These are phyloP conservation scores for Ceratothoa steindachneri DNA, from an alignment of 2,888 invertebrate genomes.

Conservation along the genomic window DNA sequence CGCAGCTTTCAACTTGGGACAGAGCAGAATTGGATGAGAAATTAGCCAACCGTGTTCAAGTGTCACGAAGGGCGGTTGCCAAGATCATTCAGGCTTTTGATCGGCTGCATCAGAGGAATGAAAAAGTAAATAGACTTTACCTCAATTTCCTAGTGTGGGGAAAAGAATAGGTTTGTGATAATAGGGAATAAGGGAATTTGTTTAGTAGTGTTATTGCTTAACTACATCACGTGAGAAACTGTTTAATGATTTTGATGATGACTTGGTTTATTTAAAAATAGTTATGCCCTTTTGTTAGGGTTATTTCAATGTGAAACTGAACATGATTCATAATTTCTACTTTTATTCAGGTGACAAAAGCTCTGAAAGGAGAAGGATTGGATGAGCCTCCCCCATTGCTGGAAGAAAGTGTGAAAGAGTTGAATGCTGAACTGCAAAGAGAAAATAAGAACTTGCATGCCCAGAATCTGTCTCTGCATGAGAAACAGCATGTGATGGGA, in stretches of 20 bases:
- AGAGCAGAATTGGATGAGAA: conserved; percentile 95
- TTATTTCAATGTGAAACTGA: too few relatives aligned
- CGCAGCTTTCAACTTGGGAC: conserved; percentile 95
- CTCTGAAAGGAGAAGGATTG: conserved; percentile 72
- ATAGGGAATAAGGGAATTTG: too few relatives aligned
- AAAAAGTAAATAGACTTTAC: conserved; percentile 63
- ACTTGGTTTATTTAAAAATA: too few relatives aligned
- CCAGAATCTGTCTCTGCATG: conserved; percentile 82
- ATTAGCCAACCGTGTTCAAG: conserved; percentile 89
- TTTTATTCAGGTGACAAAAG: conserved; percentile 63
- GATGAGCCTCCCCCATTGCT: conserved; percentile 52
- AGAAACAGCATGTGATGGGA: conserved; percentile 87
- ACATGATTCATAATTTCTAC: too few relatives aligned
- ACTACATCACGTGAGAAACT: too few relatives aligned
- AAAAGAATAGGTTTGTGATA: too few relatives aligned
- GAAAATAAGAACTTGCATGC: conserved; percentile 91
- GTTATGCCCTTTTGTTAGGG: too few relatives aligned
- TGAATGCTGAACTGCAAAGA: conserved; percentile 78
- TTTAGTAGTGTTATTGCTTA: too few relatives aligned
- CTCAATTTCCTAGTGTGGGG: neutral
- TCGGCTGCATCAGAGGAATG: conserved; percentile 88
- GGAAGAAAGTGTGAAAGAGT: conserved; percentile 77
- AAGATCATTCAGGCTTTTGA: conserved; percentile 96
- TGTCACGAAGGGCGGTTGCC: conserved; percentile 91
- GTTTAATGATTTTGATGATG: too few relatives aligned